Base-by-base conservation (phyloP, 1,140 invertebrate species). In the Drosophila sp. region DNA sequence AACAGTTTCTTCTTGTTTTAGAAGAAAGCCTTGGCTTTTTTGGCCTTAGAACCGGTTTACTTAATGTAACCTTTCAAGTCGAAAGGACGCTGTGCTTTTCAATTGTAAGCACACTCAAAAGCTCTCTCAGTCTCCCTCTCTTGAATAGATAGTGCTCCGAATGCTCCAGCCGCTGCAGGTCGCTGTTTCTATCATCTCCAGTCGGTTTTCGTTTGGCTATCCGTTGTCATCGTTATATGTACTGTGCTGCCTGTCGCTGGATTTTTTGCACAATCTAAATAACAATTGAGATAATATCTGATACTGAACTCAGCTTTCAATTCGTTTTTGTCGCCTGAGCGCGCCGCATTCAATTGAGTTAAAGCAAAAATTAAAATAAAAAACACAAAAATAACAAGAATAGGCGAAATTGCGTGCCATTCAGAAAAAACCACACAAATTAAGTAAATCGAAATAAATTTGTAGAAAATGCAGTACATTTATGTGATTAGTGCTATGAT, bases 401-500 rank as follows among this genome's bases (percentile, higher is more conserved):
- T 32, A 33, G 44, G 44, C 44, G 23, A 50, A 47, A 25, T 6
- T 47, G 44, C 23, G 44, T 50, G 44, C 44, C 44, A 27, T 50
- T 8, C 23, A 10, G 5, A 50, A 38, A 56, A 55, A 33, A 35
- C 23, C 32, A 3, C 11, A 11, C n/a, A 58, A 35, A 56, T 27
- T 50, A 38, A 76, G 61, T 57, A 57, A 38, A 70, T 57, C 23
- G 35, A 64, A 41, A 63, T 50, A 38, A 72, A 71, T 29, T 66
- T 44, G 38, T 69, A 5, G 7, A 75, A 83, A 78, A 89, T 89
- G 84, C 84, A 89, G 85, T 80, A 89, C 68, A 80, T 89, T 78
- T 89, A 89, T 80, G 71, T 89, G 80, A 89, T 89, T 76, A 90
- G 84, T 71, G 84, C 85, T 73, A 71, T 89, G 30, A 80, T 89